phyloP scores from a whole-genome alignment of 2,888 invertebrate genomes.

The Pollenia labialis region DNA sequence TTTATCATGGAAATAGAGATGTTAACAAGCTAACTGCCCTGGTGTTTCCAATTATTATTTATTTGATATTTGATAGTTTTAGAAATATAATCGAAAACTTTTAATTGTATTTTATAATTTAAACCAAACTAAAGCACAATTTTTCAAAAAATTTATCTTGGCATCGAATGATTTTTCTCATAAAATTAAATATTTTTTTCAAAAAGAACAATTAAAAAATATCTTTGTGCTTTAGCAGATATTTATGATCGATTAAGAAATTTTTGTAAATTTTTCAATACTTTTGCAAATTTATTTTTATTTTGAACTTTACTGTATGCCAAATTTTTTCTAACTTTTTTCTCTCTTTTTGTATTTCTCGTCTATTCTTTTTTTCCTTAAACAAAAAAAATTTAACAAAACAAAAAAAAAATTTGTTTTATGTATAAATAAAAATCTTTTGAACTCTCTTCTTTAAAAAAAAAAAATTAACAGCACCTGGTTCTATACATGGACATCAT shows the following conservation, averaged over 20 bases:
- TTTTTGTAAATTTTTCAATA: conserved; percentile 1
- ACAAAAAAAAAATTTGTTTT: conserved; percentile 25
- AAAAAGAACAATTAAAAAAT: neutral
- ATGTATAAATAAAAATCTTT: conserved; percentile 45
- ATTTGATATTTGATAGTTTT: no score
- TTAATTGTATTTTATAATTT: no score
- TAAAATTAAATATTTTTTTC: no score
- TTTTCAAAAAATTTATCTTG: no score
- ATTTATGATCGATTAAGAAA: neutral
- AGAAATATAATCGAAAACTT: no score
- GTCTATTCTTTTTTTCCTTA: conserved; percentile 22
- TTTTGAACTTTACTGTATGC: conserved; percentile 51
- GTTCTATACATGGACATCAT: conserved; percentile 81
- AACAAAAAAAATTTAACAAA: conserved; percentile 18
- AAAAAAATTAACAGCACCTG: conserved; percentile 77
- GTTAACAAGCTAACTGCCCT: no score
- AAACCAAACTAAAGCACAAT: no score
- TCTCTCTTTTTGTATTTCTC: conserved; percentile 49
- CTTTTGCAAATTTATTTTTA: conserved; percentile 23
- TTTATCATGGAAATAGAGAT: no score
- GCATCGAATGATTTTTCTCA: no score
- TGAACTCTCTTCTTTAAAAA: conserved; percentile 49
- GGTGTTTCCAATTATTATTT: no score
- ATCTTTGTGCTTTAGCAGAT: neutral
- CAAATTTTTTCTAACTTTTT: conserved; percentile 52